Percentiles rank a stretch among this genome's conserved stretches.
These are phyloP conservation scores for Eulemur mongoz DNA, from an alignment of 2,797 vertebrate species.

Conservation along the genomic window DNA sequence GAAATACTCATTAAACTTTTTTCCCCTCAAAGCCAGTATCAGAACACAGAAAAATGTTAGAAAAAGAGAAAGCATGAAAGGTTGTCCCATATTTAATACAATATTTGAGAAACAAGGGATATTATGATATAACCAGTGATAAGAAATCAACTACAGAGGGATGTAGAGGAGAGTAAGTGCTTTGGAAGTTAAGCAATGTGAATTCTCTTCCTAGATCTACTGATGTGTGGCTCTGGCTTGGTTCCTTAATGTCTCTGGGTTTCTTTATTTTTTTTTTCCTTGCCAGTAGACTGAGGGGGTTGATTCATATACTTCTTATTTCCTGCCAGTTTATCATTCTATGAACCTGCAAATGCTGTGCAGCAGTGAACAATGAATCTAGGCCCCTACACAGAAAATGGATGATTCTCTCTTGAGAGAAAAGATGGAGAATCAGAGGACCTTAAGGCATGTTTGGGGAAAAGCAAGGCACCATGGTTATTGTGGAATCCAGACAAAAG, in stretches of 20 bases:
- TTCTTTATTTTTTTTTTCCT: neutral
- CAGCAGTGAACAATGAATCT: neutral
- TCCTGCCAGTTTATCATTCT: neutral
- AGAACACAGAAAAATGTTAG: neutral
- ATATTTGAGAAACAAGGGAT: neutral
- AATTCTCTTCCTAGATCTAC: neutral
- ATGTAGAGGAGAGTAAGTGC: neutral
- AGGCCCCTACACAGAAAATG: neutral
- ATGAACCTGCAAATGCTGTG: neutral
- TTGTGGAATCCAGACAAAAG: neutral
- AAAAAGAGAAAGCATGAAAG: neutral
- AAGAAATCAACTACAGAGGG: neutral
- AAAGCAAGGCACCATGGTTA: neutral
- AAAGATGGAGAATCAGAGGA: neutral
- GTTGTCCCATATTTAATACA: neutral
- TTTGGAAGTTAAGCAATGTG: neutral
- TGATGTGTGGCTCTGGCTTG: neutral
- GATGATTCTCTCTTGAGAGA: neutral
- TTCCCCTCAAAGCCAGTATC: conserved; percentile 3
- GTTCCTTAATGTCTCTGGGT: neutral
- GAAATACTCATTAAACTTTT: conserved; percentile 50
- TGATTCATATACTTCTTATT: neutral
- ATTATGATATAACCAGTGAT: neutral
- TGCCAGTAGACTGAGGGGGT: fast-evolving
- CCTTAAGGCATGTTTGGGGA: neutral